Evolutionary conservation across 2,113 vertebrate species (phyloP).

Genomic region (Corythornis madagascariensis): DNA sequence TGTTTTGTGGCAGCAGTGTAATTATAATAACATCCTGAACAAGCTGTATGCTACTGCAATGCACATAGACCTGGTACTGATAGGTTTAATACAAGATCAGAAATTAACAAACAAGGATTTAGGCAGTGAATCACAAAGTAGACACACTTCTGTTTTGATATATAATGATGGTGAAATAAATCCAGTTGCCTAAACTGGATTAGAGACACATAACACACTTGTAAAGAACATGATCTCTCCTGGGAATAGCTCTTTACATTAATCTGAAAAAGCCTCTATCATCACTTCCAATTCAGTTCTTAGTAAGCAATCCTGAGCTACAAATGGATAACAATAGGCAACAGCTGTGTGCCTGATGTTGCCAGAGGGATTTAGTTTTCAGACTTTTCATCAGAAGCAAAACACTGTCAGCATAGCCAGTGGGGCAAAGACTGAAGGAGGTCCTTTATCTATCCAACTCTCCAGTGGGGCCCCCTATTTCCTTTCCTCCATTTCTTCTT

Average conservation of each 20-base stretch:
- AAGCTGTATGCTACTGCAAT: not conserved
- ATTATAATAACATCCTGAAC: conserved; percentile 52
- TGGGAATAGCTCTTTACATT: not conserved
- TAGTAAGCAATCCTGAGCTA: not conserved
- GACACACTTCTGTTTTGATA: conserved; percentile 9
- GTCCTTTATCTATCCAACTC: not conserved
- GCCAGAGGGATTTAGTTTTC: not conserved
- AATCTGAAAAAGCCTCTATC: not conserved
- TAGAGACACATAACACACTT: not conserved
- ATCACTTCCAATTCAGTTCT: not conserved
- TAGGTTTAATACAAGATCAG: conserved; percentile 28
- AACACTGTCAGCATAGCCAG: not conserved
- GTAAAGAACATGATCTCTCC: not conserved
- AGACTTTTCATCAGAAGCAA: not conserved
- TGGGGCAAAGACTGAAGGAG: not conserved
- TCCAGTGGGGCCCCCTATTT: not conserved
- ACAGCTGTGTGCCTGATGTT: not conserved
- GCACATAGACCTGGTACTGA: not conserved
- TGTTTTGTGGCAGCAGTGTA: conserved; percentile 25
- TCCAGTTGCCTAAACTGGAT: not conserved
- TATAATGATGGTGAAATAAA: not conserved
- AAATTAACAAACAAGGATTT: conserved; percentile 20
- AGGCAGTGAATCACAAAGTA: conserved; percentile 32
- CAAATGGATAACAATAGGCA: not conserved
- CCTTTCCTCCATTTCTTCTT: not conserved